Percentiles rank a stretch among this genome's conserved stretches.
Conservation (phyloP, 2,797 vertebrate species). For the Antennarius maculatus region DNA sequence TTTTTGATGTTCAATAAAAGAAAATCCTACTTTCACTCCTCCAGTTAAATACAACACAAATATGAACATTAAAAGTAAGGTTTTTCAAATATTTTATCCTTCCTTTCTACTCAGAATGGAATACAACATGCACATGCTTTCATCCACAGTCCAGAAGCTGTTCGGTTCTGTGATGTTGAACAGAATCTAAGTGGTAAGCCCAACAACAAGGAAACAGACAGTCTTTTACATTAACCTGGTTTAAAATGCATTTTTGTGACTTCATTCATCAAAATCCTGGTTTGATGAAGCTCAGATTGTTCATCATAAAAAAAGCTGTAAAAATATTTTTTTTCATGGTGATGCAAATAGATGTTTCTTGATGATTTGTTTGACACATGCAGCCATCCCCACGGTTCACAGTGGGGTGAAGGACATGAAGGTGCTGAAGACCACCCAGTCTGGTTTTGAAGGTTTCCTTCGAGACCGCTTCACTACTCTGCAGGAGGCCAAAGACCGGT, state of each 20-base stretch:
- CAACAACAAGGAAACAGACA: neutral
- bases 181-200: constrained; percentile 85
- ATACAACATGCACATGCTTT: constrained; percentile 89
- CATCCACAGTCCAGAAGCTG: constrained; percentile 85
- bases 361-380: neutral
- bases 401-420: constrained; percentile 92
- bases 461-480: constrained; percentile 91
- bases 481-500: constrained; percentile 87
- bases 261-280: too few relatives aligned
- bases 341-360: neutral
- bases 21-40: neutral
- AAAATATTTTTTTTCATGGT: too few relatives aligned
- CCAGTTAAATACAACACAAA: neutral
- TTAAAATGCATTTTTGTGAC: too few relatives aligned
- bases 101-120: constrained; percentile 81
- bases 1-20: neutral
- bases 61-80: neutral
- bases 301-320: too few relatives aligned
- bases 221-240: too few relatives aligned
- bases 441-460: constrained; percentile 92
- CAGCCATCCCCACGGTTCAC: constrained; percentile 86
- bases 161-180: constrained; percentile 91
- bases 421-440: constrained; percentile 94
- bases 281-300: too few relatives aligned
- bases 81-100: neutral